phyloP scores from a whole-genome alignment of 2,113 vertebrate genomes.

The Pygoscelis adeliae region DNA sequence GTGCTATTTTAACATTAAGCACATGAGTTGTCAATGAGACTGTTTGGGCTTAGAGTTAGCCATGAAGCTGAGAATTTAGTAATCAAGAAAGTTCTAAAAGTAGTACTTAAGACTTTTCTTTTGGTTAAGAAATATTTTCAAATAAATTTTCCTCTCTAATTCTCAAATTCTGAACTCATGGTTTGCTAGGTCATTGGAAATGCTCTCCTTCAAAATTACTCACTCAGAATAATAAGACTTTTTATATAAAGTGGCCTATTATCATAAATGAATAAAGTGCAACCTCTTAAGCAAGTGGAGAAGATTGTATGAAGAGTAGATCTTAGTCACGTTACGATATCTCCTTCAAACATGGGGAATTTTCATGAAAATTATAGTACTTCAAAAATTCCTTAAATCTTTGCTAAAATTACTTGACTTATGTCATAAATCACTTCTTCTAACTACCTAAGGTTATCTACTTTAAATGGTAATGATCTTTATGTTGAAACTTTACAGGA shows the following conservation, averaged over 20 bases:
- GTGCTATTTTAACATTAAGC: neutral
- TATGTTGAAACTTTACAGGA: constrained; percentile 13
- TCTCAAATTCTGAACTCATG: neutral
- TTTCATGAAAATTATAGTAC: constrained; percentile 32
- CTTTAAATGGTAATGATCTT: constrained; percentile 37
- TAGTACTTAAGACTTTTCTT: neutral
- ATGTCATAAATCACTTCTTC: neutral
- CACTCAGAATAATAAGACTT: constrained; percentile 14
- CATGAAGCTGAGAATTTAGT: neutral
- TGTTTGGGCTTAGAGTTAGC: neutral
- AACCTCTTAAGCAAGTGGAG: constrained; percentile 6
- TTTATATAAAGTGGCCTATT: constrained; percentile 37
- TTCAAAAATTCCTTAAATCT: constrained; percentile 47
- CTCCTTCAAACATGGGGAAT: constrained; percentile 4
- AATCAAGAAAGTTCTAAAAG: neutral
- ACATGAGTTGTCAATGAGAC: neutral
- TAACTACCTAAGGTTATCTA: constrained; percentile 20
- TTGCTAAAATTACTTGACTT: constrained; percentile 32
- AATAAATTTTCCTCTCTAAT: neutral
- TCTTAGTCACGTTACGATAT: neutral
- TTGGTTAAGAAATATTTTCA: constrained; percentile 13
- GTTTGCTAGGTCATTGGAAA: neutral
- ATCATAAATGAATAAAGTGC: constrained; percentile 30
- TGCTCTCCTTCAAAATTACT: constrained; percentile 20
- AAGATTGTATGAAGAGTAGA: neutral